These are phyloP conservation scores for Orius insidiosus DNA, from an alignment of 1,140 invertebrate genomes.

Conservation along the genomic window DNA sequence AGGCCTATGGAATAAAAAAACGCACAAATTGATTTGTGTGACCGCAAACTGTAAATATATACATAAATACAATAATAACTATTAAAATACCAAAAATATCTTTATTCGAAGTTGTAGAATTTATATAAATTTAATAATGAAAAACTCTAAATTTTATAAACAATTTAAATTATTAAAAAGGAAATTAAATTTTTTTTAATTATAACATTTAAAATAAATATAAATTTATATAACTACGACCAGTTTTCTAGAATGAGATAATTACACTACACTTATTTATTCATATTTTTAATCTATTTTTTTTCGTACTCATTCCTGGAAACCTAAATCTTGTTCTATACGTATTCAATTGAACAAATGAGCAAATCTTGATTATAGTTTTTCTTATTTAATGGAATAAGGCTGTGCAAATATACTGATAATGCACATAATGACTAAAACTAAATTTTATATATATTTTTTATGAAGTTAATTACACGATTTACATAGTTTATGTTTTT, in stretches of 20 bases:
- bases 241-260: neutral
- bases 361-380: slow-evolving; percentile 9
- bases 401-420: slow-evolving; percentile 9
- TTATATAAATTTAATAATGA: too few relatives aligned
- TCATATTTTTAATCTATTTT: neutral
- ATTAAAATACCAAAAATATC: slow-evolving; percentile 7
- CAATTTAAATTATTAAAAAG: too few relatives aligned
- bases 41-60: neutral
- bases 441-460: slow-evolving; percentile 6
- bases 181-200: too few relatives aligned
- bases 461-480: too few relatives aligned
- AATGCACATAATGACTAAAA: slow-evolving; percentile 7
- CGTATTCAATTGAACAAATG: slow-evolving; percentile 11
- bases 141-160: too few relatives aligned
- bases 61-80: slow-evolving; percentile 2
- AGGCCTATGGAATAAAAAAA: too few relatives aligned
- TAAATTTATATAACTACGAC: neutral
- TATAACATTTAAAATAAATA: neutral
- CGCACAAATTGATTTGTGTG: too few relatives aligned
- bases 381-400: slow-evolving; percentile 9
- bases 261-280: neutral
- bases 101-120: slow-evolving; percentile 1
- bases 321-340: slow-evolving; percentile 6
- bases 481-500: too few relatives aligned
- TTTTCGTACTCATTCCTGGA: neutral